Base-by-base conservation (phyloP, 2,113 vertebrate genomes). In the Lagopus muta region DNA sequence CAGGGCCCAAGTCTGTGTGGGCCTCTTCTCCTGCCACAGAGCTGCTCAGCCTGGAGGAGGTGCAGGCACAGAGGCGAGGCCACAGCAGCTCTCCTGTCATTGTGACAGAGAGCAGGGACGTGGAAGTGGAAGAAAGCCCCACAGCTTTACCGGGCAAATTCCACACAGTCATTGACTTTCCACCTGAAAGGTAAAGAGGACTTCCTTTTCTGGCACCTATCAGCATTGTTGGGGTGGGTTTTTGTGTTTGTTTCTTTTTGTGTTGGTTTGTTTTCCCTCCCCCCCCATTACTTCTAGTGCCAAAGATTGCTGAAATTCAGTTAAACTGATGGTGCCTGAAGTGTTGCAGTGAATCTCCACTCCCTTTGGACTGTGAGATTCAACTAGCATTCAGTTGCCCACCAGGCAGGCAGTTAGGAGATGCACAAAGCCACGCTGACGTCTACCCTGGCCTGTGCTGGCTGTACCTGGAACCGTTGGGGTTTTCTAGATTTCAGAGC, bases 91-190 rank as follows among this genome's bases (percentile, higher is more conserved):
- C 99, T 50, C 99, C 99, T 8, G 97, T 98, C 19, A 42, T 38
- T 38, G 97, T 99, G 86, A 97, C 97, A 27, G 98, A 98, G 96
- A 99, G 98, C 89, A 99, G 99, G 79, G 99, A 99, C 95, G 99
- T 99, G 0, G 99, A 99, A 97, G 99, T 99, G 8, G 99, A 99
- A 86, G 99, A 99, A 94, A 99, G 99, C 18, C 99, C 99, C 21
- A 98, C 98, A 54, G 99, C 99, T 32, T 96, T 99, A 45, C 98
- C 98, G 34, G 99, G 99, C 48, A 99, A 98, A 85, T 99, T 99
- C 94, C 99, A 99, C 94, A 99, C 99, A 0, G 98, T 99, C 96
- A 99, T 99, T 47, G 99, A 99, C 73, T 98, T 99, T 10, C 99
- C 99, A 5, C 95, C 98, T 2, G 99, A 99, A 91, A 99, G 99